Evolutionary conservation across 2,797 vertebrate genomes (phyloP).

Genomic region (Dromococcyx pavoninus): DNA sequence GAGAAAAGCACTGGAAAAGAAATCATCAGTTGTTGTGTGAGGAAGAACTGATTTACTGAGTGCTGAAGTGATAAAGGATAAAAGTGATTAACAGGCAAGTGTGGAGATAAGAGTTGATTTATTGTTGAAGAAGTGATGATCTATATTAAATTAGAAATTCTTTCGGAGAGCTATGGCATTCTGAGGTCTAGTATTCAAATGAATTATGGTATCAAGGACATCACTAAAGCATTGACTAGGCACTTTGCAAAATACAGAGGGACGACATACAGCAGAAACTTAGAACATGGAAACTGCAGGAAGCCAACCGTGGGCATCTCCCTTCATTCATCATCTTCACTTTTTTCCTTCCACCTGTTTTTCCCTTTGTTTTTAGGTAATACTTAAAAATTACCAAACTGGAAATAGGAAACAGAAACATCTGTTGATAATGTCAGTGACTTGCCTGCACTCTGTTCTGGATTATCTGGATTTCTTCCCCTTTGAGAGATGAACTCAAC

Average conservation of each 20-base stretch:
- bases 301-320: neutral
- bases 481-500: constrained; percentile 10
- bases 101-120: neutral
- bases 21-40: neutral
- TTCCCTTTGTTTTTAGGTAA: neutral
- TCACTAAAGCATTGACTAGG: neutral
- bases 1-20: neutral
- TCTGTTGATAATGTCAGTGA: constrained; percentile 11
- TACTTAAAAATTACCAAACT: neutral
- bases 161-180: neutral
- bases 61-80: neutral
- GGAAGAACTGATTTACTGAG: neutral
- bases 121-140: neutral
- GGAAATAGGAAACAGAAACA: constrained; percentile 24
- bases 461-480: constrained; percentile 38
- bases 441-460: neutral
- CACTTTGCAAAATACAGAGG: neutral
- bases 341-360: neutral
- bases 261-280: neutral
- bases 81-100: neutral
- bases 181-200: neutral
- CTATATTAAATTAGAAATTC: neutral
- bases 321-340: neutral
- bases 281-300: neutral
- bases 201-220: neutral